Evolutionary conservation across 2,888 invertebrate species (phyloP).

Genomic region (Apoda limacodes): DNA sequence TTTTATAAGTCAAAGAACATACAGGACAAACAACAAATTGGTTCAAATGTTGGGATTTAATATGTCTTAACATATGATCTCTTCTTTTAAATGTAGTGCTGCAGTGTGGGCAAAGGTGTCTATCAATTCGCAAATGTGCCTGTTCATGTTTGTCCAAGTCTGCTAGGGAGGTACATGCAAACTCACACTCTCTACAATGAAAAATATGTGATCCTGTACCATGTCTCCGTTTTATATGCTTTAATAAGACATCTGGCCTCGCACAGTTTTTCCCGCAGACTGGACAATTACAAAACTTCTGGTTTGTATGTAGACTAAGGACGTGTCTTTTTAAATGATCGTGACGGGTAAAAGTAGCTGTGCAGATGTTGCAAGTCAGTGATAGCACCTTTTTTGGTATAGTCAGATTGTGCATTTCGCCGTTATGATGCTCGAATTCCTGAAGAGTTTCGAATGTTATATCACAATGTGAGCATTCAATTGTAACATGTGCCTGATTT

Average conservation of each 20-base stretch:
- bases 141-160: conserved; percentile 30
- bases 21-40: conserved; percentile 30
- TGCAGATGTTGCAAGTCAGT: conserved; percentile 31
- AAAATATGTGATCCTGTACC: conserved; percentile 22
- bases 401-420: conserved; percentile 24
- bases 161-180: conserved; percentile 21
- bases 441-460: conserved; percentile 24
- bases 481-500: too few relatives aligned
- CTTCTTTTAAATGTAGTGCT: conserved; percentile 32
- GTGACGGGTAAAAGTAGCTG: conserved; percentile 29
- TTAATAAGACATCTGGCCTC: conserved; percentile 26
- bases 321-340: conserved; percentile 41
- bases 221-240: conserved; percentile 34
- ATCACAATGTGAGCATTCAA: conserved; percentile 31
- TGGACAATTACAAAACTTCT: conserved; percentile 28
- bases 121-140: conserved; percentile 22
- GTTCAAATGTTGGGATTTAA: conserved; percentile 36
- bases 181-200: conserved; percentile 30
- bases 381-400: conserved; percentile 21
- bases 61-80: conserved; percentile 42
- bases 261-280: conserved; percentile 31
- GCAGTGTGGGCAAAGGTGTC: conserved; percentile 34
- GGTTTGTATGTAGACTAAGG: conserved; percentile 27
- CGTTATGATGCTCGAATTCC: conserved; percentile 33
- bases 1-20: conserved; percentile 33